A percentile compares a stretch with the other conserved stretches of the same genome.
phyloP scores from a whole-genome alignment of 2,888 invertebrate genomes.

The Litoditis marina region DNA sequence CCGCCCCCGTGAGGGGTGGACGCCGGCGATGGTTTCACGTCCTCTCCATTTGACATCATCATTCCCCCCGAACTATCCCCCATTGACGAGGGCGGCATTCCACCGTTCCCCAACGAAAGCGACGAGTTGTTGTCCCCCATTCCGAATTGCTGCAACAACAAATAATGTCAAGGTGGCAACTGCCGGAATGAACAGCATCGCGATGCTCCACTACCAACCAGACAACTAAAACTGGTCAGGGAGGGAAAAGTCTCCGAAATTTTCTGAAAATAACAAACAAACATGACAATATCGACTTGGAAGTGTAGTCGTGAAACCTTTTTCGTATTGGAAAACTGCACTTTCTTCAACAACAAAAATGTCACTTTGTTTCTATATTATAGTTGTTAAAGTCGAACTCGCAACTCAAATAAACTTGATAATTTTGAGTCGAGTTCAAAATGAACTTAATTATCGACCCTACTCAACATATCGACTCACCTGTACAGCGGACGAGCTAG shows the following conservation, averaged over 20 bases:
- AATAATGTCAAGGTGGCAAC: not conserved
- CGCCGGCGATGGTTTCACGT: slow-evolving; percentile 40
- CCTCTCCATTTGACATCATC: slow-evolving; percentile 24
- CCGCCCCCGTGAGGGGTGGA: slow-evolving; percentile 34
- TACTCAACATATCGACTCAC: too few species aligned
- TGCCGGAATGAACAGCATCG: not conserved
- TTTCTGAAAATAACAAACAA: not conserved
- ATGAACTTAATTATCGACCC: too few species aligned
- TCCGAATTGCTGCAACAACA: slow-evolving; percentile 37
- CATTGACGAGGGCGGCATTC: slow-evolving; percentile 8
- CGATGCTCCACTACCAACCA: too few species aligned
- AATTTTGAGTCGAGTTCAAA: too few species aligned
- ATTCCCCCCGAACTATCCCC: not conserved
- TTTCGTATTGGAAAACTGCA: too few species aligned
- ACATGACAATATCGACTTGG: not conserved
- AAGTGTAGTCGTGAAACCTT: too few species aligned
- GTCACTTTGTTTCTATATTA: too few species aligned
- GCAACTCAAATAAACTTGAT: too few species aligned
- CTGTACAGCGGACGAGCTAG: slow-evolving; percentile 26
- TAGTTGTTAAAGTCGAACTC: too few species aligned
- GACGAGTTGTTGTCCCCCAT: slow-evolving; percentile 37
- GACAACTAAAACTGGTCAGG: too few species aligned
- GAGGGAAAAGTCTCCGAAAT: not conserved
- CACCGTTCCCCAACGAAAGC: slow-evolving; percentile 20
- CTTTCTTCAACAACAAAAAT: too few species aligned